phyloP scores from a whole-genome alignment of 2,888 invertebrate genomes.

The Phaonia tiefii region DNA sequence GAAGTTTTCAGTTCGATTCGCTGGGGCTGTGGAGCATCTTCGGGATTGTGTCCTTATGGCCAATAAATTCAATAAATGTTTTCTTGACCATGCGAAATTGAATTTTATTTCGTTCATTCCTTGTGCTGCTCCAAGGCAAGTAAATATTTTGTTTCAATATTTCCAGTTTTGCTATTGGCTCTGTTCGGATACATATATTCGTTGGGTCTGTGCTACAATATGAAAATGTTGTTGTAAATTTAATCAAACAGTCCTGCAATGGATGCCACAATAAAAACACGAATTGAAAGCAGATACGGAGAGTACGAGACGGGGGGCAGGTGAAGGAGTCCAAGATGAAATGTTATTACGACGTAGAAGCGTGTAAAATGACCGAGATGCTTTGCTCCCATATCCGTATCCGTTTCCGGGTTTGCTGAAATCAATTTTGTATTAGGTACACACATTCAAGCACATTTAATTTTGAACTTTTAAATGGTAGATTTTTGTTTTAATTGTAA shows the following conservation, averaged over 20 bases:
- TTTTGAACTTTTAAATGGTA: neutral
- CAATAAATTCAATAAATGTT: constrained; percentile 63
- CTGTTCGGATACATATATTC: neutral
- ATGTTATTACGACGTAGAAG: no score
- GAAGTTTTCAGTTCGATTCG: no score
- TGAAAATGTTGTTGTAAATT: constrained; percentile 63
- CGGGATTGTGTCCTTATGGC: constrained; percentile 10
- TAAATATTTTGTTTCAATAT: constrained; percentile 47
- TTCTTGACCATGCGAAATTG: constrained; percentile 55
- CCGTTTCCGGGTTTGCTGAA: constrained; percentile 47
- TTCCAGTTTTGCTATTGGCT: constrained; percentile 24
- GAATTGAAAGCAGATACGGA: no score
- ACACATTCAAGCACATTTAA: neutral
- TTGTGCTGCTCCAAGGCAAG: constrained; percentile 24
- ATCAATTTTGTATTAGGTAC: neutral
- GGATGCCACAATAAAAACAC: neutral
- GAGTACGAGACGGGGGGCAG: no score
- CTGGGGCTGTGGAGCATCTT: no score
- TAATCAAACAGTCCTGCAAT: constrained; percentile 62
- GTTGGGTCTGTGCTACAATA: constrained; percentile 19
- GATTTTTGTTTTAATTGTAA: neutral
- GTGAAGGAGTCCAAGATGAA: no score
- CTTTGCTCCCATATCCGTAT: constrained; percentile 43
- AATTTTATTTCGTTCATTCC: constrained; percentile 49
- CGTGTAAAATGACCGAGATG: neutral